phyloP scores from a whole-genome alignment of 2,113 vertebrate genomes.

The Archocentrus centrarchus region DNA sequence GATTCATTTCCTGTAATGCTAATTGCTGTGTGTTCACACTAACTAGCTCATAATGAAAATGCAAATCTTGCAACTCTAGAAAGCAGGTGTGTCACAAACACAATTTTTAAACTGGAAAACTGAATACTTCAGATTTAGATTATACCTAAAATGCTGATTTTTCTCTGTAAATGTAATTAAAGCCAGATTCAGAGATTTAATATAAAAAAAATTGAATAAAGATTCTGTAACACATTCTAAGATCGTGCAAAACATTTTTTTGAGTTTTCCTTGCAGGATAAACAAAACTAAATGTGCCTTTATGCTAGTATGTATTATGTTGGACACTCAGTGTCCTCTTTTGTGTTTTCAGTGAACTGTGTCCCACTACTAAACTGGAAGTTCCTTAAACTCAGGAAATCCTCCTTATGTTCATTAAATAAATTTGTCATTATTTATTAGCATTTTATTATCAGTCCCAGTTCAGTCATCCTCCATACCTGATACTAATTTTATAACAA shows the following conservation, averaged over 20 bases:
- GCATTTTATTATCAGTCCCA: neutral
- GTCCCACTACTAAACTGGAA: no score
- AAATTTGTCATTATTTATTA: neutral
- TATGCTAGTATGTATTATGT: neutral
- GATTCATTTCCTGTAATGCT: neutral
- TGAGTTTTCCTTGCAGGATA: neutral
- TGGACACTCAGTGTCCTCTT: constrained; percentile 44
- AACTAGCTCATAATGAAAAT: neutral
- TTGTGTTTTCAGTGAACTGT: neutral
- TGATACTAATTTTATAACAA: no score
- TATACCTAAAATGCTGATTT: neutral
- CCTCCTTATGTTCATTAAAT: neutral
- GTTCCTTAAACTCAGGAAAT: neutral
- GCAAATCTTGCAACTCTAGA: neutral
- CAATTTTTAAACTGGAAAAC: no score
- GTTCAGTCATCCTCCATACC: neutral
- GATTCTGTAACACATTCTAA: neutral
- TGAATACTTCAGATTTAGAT: neutral
- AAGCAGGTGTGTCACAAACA: neutral
- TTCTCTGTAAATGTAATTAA: neutral
- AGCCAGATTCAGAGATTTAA: neutral
- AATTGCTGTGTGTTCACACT: neutral
- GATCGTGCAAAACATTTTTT: neutral
- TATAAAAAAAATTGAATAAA: neutral
- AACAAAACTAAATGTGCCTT: neutral